Conservation (phyloP, 1,140 invertebrate genomes). For the Planococcus citri region DNA sequence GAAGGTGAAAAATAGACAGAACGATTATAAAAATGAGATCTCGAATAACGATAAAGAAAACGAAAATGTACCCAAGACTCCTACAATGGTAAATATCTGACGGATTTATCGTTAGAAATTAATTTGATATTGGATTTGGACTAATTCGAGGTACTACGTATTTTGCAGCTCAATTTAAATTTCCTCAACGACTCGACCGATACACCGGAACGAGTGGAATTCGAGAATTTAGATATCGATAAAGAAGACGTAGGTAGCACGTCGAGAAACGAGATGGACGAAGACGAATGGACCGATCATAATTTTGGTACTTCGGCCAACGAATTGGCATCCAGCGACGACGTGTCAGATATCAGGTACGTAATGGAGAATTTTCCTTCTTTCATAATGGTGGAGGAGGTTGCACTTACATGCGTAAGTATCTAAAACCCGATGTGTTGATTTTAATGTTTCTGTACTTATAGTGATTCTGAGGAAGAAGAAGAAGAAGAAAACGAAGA, state of each 20-base stretch:
- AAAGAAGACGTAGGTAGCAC: constrained; percentile 22
- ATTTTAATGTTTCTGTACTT: not conserved
- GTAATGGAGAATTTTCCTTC: not conserved
- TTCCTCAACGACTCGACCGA: constrained; percentile 27
- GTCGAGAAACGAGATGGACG: constrained; percentile 63
- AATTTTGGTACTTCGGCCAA: constrained; percentile 69
- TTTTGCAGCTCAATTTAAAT: not conserved
- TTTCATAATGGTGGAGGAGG: too few species aligned
- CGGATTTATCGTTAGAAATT: too few species aligned
- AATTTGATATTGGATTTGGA: too few species aligned
- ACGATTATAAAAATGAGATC: constrained; percentile 9
- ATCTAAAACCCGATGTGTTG: not conserved
- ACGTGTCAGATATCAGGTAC: constrained; percentile 53
- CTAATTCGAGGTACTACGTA: too few species aligned
- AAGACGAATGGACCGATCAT: constrained; percentile 84
- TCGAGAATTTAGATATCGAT: constrained; percentile 43
- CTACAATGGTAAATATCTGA: constrained; percentile 30
- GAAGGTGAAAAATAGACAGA: constrained; percentile 27
- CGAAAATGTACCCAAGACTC: constrained; percentile 28
- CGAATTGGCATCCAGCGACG: constrained; percentile 56
- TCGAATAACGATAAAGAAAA: not conserved
- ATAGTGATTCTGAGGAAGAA: constrained; percentile 39
- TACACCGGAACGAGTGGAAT: constrained; percentile 71
- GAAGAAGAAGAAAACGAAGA: constrained; percentile 41
- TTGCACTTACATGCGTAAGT: too few species aligned